These are phyloP conservation scores for Garrulus glandarius DNA, from an alignment of 2,797 vertebrate genomes.

Conservation along the genomic window DNA sequence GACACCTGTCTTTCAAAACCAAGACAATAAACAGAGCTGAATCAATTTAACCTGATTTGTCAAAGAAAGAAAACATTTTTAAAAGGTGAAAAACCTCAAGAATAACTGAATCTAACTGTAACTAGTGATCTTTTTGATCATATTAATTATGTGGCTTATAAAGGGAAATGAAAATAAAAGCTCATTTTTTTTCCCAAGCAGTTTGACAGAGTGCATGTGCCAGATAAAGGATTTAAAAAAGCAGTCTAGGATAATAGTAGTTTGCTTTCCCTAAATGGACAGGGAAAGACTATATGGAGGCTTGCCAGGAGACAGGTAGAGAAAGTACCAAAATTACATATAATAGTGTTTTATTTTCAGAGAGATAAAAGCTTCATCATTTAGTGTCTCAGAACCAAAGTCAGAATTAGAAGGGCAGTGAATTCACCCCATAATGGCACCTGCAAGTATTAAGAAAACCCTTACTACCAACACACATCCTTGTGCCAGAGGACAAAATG, in stretches of 20 bases:
- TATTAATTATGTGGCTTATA: not conserved
- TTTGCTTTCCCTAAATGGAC: not conserved
- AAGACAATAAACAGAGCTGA: not conserved
- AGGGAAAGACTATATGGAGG: not conserved
- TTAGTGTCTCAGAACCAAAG: not conserved
- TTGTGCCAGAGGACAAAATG: not conserved
- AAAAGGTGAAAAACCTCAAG: not conserved
- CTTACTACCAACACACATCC: not conserved
- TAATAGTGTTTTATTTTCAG: not conserved
- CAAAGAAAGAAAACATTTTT: not conserved
- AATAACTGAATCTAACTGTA: not conserved
- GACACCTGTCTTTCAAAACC: too few species aligned
- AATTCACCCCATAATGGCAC: not conserved
- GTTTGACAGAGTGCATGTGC: not conserved
- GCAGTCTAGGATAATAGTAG: not conserved
- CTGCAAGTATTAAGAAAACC: not conserved
- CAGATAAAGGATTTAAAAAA: not conserved
- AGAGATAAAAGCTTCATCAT: not conserved
- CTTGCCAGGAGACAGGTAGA: not conserved
- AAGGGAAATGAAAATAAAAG: not conserved
- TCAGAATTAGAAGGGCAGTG: not conserved
- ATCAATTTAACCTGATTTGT: not conserved
- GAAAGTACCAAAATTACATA: not conserved
- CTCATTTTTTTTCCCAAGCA: not conserved
- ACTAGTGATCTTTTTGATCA: not conserved